Base-by-base conservation (phyloP, 2,113 vertebrate species). In the Piaya cayana region DNA sequence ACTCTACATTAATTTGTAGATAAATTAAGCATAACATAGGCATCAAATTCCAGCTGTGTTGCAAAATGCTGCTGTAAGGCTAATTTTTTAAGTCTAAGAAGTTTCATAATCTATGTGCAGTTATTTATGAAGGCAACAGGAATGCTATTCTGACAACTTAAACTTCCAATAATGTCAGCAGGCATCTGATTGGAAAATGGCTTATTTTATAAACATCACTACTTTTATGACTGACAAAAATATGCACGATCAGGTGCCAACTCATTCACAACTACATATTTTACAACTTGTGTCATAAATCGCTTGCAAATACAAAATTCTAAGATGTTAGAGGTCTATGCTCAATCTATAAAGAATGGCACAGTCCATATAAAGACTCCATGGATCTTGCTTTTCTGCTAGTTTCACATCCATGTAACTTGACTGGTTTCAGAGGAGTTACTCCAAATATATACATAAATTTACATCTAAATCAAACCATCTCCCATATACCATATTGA, bases 151-250 rank as follows among this genome's bases (percentile, higher is more conserved):
- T 85, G 92, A 91, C 87, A 94, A 63, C 50, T 91, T 95, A 95
- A 91, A 92, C 90, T 93, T 94, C 91, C 94, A 96, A 85, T 95
- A 95, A 95, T 83, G 87, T 85, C 84, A 96, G 92, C 90, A 94
- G 88, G 94, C 90, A 96, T 86, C 82, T 78, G 92, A 95, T 81
- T 94, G 90, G 92, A 86, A 95, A 96, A 95, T 64, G 52, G 92
- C 88, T 97, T 90, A 90, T 93, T 95, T 93, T 90, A 91, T 93
- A 94, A 92, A 95, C 88, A 93, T 88, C 68, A n/a, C 88, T 84
- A 71, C 88, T 86, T 94, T 92, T 93, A 96, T 50, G 79, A 94
- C 86, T 92, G 86, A 92, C 56, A 86, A 90, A 94, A 93, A 94
- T 92, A 93, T 59, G 77, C 85, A 64, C 2, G 2, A 86, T 90